Base-by-base conservation (phyloP, 2,797 vertebrate species). In the Eidolon dupreanum region DNA sequence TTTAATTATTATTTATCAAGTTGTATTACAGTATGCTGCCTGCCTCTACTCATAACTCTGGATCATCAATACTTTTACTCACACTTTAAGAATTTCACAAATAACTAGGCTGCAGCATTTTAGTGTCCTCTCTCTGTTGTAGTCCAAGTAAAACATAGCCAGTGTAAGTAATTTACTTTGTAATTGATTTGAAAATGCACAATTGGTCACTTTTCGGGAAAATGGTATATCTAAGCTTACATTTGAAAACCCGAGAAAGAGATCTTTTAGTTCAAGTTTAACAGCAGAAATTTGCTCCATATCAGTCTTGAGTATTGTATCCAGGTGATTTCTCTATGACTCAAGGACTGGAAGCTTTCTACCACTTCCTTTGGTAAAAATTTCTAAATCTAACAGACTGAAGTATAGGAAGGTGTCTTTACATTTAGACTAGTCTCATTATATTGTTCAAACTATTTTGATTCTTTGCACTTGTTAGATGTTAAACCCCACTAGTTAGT, bases 111-210 rank as follows among this genome's bases (percentile, higher is more conserved):
- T 88, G 22, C n/a, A 31, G 95, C 95, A 66, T 66, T 28, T 83
- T 94, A 96, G 0, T 38, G 36, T 95, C 98, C 94, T 68, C 66
- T 46, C 9, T 71, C 57, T 94, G 66, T 55, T 0, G 1, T 22
- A 90, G 9, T 96, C 66, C 90, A 97, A 86, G 19, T 94, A 94
- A 88, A 95, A 81, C 36, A 70, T 68, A 89, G 94, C 41, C 84
- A 28, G 91, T 90, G 66, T 78, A 93, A 96, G 75, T 75, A 88
- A 74, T 94, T 98, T 0, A 0, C 46, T 93, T 97, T 97, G 79
- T 97, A 93, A 97, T 97, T 98, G 97, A 97, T 97, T 98, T 97
- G 95, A 93, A 92, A 94, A 97, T 96, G 73, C 95, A 94, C 93
- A 87, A 41, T 82, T 78, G 97, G 83, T 97, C 97, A 5, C n/a